Evolutionary conservation across 2,797 vertebrate species (phyloP).

Genomic region (Masticophis lateralis): DNA sequence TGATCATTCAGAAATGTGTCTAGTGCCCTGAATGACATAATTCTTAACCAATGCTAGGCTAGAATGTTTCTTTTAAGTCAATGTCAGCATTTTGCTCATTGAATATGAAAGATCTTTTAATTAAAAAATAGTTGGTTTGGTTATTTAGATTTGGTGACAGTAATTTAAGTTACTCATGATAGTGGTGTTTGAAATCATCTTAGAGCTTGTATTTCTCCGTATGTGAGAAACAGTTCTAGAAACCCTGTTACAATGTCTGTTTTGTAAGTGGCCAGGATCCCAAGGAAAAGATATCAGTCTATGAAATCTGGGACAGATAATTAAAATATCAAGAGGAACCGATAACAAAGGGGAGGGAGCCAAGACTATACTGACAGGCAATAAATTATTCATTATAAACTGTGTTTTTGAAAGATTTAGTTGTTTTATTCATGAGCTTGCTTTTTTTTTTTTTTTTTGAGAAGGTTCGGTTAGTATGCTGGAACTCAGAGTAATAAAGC

Average conservation of each 20-base stretch:
- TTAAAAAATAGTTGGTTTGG: neutral
- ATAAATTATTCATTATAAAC: conserved; percentile 57
- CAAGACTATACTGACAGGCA: conserved; percentile 29
- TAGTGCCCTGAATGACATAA: neutral
- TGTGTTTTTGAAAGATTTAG: conserved; percentile 33
- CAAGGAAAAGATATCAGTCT: conserved; percentile 38
- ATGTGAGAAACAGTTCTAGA: conserved; percentile 39
- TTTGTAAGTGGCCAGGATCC: conserved; percentile 28
- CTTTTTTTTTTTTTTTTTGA: conserved; percentile 2
- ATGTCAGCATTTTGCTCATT: conserved; percentile 26
- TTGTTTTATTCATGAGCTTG: conserved; percentile 46
- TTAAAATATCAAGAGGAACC: conserved; percentile 28
- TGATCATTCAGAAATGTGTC: neutral
- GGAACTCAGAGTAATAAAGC: conserved; percentile 7
- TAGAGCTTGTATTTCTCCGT: conserved; percentile 9
- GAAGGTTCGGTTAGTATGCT: conserved; percentile 30
- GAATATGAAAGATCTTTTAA: conserved; percentile 19
- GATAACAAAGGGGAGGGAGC: conserved; percentile 41
- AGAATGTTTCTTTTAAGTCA: conserved; percentile 26
- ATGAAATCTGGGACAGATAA: conserved; percentile 38
- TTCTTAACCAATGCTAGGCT: neutral
- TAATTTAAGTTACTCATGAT: conserved; percentile 31
- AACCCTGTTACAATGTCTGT: conserved; percentile 27
- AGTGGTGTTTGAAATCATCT: neutral
- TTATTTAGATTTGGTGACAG: conserved; percentile 12